Conservation (phyloP, 1,140 invertebrate genomes). For the Pissodes strobi region DNA sequence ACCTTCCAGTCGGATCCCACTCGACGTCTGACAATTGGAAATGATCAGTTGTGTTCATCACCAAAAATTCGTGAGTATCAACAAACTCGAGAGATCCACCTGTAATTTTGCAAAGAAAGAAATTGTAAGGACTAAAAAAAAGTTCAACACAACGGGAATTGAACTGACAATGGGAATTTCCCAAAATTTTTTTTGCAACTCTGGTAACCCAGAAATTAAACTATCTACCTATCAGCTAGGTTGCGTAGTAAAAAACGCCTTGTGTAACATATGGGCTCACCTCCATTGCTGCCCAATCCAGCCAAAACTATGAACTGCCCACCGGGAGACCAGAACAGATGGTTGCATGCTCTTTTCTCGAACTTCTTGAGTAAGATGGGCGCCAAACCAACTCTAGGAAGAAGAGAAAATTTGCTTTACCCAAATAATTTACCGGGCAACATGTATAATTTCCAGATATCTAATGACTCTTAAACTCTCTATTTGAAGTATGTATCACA, state of each 20-base stretch:
- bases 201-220: no score
- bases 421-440: no score
- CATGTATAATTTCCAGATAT: no score
- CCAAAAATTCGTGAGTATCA: slow-evolving; percentile 91
- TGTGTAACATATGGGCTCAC: no score
- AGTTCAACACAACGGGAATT: no score
- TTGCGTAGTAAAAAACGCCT: no score
- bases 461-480: no score
- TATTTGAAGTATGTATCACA: no score
- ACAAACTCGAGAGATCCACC: slow-evolving; percentile 89
- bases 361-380: slow-evolving; percentile 86
- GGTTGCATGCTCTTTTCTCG: slow-evolving; percentile 90
- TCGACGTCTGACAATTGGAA: slow-evolving; percentile 92
- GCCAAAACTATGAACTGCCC: slow-evolving; percentile 96
- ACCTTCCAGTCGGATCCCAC: slow-evolving; percentile 99
- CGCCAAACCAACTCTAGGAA: slow-evolving; percentile 72
- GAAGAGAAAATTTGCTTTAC: background rate
- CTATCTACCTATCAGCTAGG: no score
- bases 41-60: slow-evolving; percentile 93
- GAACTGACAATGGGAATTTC: no score
- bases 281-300: slow-evolving; percentile 76
- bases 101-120: background rate
- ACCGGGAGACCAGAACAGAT: slow-evolving; percentile 94
- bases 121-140: background rate
- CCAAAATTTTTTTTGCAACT: no score